A percentile compares a stretch with the other conserved stretches of the same genome.
Conservation (phyloP, 2,888 invertebrate genomes). For the Acleris emargana region DNA sequence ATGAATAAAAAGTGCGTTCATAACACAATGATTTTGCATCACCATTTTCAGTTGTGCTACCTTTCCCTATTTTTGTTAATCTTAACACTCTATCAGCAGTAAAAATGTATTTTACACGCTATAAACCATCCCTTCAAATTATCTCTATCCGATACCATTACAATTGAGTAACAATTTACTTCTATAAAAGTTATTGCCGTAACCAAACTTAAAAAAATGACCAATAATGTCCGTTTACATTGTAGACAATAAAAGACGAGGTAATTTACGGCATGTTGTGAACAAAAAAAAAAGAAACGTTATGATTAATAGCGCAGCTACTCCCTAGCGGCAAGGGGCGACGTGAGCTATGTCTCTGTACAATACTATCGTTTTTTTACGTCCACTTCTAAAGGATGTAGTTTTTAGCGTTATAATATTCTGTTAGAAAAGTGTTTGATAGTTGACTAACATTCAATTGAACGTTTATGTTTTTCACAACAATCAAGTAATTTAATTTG, state of each 20-base stretch:
- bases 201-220: neutral
- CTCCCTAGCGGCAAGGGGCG: constrained; percentile 13
- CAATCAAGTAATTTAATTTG: too few relatives aligned
- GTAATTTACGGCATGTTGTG: constrained; percentile 32
- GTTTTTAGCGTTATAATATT: constrained; percentile 8
- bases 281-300: constrained; percentile 27
- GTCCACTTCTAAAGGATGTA: neutral
- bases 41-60: too few relatives aligned
- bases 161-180: too few relatives aligned
- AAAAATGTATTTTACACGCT: too few relatives aligned
- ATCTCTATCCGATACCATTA: too few relatives aligned
- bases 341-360: constrained; percentile 9
- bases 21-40: too few relatives aligned
- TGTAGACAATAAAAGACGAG: constrained; percentile 27
- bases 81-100: too few relatives aligned
- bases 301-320: constrained; percentile 30
- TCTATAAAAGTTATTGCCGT: neutral
- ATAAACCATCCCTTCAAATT: too few relatives aligned
- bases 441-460: neutral
- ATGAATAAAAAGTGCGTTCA: too few relatives aligned
- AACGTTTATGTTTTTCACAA: neutral
- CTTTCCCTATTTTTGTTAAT: too few relatives aligned
- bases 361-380: constrained; percentile 11
- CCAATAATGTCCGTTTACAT: neutral
- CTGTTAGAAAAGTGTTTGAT: neutral